A percentile compares a stretch with the other conserved stretches of the same genome.
Evolutionary conservation across 1,140 invertebrate species (phyloP).

Genomic region (Neodiprion fabricii): DNA sequence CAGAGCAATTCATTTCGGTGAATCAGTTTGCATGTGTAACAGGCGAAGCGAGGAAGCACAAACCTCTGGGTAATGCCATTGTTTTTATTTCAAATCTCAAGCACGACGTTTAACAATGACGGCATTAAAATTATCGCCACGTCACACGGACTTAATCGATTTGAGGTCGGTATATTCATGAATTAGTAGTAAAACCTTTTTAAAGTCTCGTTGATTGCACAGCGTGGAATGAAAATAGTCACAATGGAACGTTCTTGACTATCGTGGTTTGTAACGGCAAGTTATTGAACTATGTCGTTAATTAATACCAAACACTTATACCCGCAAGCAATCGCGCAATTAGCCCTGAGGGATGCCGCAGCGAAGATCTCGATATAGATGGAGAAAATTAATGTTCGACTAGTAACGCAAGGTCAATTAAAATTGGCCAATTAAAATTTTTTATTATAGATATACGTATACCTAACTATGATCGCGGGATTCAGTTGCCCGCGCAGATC

Average conservation of each 20-base stretch:
- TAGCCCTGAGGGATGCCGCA: background rate
- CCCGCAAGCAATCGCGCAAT: background rate
- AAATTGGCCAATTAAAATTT: background rate
- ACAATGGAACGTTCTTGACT: background rate
- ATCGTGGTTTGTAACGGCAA: background rate
- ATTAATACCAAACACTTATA: background rate
- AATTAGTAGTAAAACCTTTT: background rate
- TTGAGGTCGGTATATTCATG: background rate
- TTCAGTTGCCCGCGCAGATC: background rate
- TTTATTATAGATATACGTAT: background rate
- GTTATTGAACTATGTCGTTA: background rate
- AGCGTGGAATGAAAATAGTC: background rate
- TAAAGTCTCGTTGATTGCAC: background rate
- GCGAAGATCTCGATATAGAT: background rate
- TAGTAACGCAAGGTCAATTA: background rate
- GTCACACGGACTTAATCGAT: background rate
- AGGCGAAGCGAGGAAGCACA: no score
- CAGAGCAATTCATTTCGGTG: no score
- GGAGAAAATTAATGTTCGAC: no score
- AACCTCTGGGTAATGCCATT: no score
- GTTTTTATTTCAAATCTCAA: background rate
- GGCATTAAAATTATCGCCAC: background rate
- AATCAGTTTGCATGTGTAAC: no score
- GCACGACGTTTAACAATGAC: background rate
- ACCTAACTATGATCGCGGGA: background rate